Percentiles rank a stretch among this genome's conserved stretches.
Evolutionary conservation across 2,888 invertebrate species (phyloP).

Genomic region (Pristionchus japonicus): DNA sequence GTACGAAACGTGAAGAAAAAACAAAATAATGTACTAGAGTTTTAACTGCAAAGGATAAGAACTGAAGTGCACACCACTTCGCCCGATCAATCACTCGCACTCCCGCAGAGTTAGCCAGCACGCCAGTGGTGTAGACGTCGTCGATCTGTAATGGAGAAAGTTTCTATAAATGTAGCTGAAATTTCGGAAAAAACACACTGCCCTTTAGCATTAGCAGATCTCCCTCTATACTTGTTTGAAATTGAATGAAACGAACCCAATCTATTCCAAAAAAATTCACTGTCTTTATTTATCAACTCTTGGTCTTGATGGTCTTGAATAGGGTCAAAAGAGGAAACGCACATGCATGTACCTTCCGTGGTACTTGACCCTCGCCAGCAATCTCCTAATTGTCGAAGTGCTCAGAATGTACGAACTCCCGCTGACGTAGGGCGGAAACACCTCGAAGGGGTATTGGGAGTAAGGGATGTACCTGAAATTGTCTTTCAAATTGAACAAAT

Average conservation of each 20-base stretch:
- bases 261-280: too few relatives aligned
- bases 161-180: too few relatives aligned
- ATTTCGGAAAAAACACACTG: too few relatives aligned
- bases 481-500: too few relatives aligned
- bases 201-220: too few relatives aligned
- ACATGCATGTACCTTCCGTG: slow-evolving; percentile 7
- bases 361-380: not conserved
- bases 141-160: slow-evolving; percentile 27
- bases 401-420: not conserved
- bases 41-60: not conserved
- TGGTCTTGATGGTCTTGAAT: too few relatives aligned
- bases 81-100: not conserved
- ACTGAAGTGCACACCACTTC: not conserved
- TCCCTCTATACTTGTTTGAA: too few relatives aligned
- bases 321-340: not conserved
- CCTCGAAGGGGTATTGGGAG: slow-evolving; percentile 19
- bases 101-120: slow-evolving; percentile 15
- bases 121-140: slow-evolving; percentile 5
- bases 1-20: too few relatives aligned
- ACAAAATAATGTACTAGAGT: not conserved
- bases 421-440: slow-evolving; percentile 9
- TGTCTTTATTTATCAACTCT: too few relatives aligned
- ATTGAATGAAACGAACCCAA: too few relatives aligned
- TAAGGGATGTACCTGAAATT: slow-evolving; percentile 3
- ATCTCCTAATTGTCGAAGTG: not conserved